Evolutionary conservation across 35 echinoderm and acorn worm genomes (phyloP).

Genomic region (Ophioderma brevispina): DNA sequence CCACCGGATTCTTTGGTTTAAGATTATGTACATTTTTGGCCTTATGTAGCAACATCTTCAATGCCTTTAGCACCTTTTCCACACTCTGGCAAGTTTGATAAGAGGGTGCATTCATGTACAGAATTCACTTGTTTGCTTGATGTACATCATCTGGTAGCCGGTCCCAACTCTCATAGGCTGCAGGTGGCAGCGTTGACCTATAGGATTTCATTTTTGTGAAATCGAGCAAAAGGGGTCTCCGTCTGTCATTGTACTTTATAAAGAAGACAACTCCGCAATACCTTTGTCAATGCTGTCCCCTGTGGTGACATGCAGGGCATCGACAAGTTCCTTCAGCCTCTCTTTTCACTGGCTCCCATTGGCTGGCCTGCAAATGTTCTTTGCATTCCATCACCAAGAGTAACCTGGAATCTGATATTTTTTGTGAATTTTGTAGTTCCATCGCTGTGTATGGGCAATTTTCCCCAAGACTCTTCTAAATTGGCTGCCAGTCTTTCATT

Average conservation of each 20-base stretch:
- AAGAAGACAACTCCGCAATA: not conserved
- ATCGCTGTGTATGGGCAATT: constrained; percentile 56
- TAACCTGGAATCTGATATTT: constrained; percentile 69
- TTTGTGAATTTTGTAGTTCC: constrained; percentile 66
- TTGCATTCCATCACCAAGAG: constrained; percentile 38
- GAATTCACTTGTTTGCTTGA: not conserved
- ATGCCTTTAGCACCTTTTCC: constrained; percentile 34
- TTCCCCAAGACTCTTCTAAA: constrained; percentile 29
- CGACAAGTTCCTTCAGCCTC: constrained; percentile 6
- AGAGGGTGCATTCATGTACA: constrained; percentile 32
- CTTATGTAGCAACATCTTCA: constrained; percentile 11
- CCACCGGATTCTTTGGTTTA: constrained; percentile 9
- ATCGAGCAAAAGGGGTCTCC: constrained; percentile 56
- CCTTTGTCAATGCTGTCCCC: not conserved
- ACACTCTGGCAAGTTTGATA: constrained; percentile 35
- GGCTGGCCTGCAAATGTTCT: constrained; percentile 20
- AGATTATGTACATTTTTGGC: constrained; percentile 4
- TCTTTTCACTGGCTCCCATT: constrained; percentile 21
- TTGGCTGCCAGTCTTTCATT: not conserved
- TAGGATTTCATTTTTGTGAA: not conserved
- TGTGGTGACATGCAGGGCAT: not conserved
- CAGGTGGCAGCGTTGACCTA: constrained; percentile 9
- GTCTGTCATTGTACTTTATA: constrained; percentile 51
- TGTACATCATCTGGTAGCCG: not conserved
- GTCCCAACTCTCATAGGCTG: not conserved